phyloP scores from a whole-genome alignment of 2,888 invertebrate genomes.

The Heterodera filipjevi region DNA sequence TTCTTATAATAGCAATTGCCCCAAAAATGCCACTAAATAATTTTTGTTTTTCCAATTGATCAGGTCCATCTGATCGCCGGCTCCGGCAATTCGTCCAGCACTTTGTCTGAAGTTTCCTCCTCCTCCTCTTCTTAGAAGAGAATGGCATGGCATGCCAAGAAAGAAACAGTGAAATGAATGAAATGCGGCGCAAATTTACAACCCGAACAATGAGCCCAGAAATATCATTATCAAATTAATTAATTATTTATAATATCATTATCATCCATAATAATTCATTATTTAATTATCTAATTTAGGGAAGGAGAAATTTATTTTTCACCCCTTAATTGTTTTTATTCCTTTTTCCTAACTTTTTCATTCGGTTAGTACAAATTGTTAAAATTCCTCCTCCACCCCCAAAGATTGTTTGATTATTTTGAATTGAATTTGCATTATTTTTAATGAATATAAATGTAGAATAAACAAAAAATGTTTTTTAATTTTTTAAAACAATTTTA shows the following conservation, averaged over 20 bases:
- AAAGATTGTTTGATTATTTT: not conserved
- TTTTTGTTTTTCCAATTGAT: not conserved
- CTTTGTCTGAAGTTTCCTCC: not conserved
- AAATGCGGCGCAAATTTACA: not conserved
- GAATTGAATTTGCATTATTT: no score
- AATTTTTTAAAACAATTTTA: no score
- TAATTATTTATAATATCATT: not conserved
- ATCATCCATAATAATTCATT: no score
- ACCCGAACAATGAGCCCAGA: not conserved
- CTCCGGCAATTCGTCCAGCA: slow-evolving; percentile 14
- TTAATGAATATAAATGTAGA: no score
- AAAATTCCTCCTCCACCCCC: no score
- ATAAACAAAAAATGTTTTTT: no score
- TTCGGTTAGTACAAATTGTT: not conserved
- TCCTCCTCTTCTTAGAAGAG: not conserved
- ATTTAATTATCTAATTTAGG: not conserved
- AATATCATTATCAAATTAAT: not conserved
- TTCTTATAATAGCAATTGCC: not conserved
- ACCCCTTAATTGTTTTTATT: not conserved
- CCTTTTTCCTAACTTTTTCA: not conserved
- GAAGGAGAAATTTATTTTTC: not conserved
- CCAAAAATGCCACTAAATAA: not conserved
- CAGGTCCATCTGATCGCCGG: slow-evolving; percentile 19
- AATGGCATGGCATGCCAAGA: not conserved
- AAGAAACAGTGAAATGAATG: not conserved